Conservation (phyloP, 1,140 invertebrate genomes). For the Musca domestica region DNA sequence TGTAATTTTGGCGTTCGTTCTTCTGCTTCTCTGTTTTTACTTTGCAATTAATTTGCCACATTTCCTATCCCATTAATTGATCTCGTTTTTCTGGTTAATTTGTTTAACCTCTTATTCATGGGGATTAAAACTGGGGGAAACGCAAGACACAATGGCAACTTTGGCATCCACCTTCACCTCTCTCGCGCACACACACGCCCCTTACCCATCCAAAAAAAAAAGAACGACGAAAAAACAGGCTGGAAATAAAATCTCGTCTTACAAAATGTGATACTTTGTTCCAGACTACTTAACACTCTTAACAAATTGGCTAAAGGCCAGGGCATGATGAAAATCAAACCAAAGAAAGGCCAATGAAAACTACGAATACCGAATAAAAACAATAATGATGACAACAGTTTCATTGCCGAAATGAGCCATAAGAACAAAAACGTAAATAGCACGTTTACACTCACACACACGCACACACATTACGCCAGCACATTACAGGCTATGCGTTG, state of each 20-base stretch:
- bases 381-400: not conserved
- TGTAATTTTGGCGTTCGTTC: too few species aligned
- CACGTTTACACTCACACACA: not conserved
- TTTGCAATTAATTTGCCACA: constrained; percentile 14
- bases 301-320: constrained; percentile 15
- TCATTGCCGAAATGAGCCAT: too few species aligned
- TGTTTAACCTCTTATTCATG: constrained; percentile 20
- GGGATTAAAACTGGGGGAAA: not conserved
- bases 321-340: not conserved
- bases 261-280: constrained; percentile 4
- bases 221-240: too few species aligned
- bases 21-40: not conserved
- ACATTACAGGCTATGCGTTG: too few species aligned
- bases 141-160: not conserved
- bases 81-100: constrained; percentile 17
- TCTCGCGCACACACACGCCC: too few species aligned
- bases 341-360: not conserved
- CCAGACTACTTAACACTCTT: constrained; percentile 10
- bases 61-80: constrained; percentile 9
- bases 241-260: too few species aligned
- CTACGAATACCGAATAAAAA: not conserved
- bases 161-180: not conserved
- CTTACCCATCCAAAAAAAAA: too few species aligned
- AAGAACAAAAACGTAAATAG: not conserved
- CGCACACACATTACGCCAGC: too few species aligned